Evolutionary conservation across 2,113 vertebrate species (phyloP).

Genomic region (Lophius piscatorius): DNA sequence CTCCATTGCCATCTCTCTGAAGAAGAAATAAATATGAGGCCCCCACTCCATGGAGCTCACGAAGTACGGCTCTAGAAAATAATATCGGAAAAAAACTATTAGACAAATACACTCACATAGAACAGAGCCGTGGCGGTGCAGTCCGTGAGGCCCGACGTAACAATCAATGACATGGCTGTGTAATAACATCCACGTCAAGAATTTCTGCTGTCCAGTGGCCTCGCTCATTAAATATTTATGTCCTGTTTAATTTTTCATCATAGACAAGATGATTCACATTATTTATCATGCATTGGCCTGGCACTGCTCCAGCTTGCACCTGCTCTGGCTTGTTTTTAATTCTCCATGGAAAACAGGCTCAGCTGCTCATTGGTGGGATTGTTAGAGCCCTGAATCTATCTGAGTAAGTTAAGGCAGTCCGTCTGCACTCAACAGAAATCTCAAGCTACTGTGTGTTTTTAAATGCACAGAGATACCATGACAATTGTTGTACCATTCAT

Average conservation of each 20-base stretch:
- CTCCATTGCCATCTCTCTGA: conserved; percentile 97
- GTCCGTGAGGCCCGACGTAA: conserved; percentile 16
- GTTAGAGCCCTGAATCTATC: conserved; percentile 44
- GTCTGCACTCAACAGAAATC: too few species aligned
- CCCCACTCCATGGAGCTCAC: conserved; percentile 94
- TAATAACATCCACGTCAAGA: conserved; percentile 57
- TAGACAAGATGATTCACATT: conserved; percentile 53
- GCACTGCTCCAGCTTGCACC: conserved; percentile 46
- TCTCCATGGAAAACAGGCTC: conserved; percentile 17
- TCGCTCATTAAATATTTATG: conserved; percentile 70
- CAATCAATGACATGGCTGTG: conserved; percentile 29
- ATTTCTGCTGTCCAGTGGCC: conserved; percentile 26
- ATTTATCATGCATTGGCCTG: conserved; percentile 67
- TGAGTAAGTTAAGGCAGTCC: background rate
- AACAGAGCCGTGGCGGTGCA: background rate
- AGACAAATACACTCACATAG: conserved; percentile 7
- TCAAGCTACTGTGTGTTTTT: too few species aligned
- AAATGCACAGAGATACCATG: too few species aligned
- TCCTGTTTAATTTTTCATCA: conserved; percentile 57
- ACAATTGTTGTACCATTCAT: too few species aligned
- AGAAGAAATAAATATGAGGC: conserved; percentile 97
- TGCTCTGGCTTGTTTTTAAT: conserved; percentile 36
- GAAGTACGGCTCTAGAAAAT: conserved; percentile 90
- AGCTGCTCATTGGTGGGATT: conserved; percentile 9
- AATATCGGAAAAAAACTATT: conserved; percentile 22